Percentiles rank a stretch among this genome's conserved stretches.
Evolutionary conservation across 1,140 invertebrate genomes (phyloP).

Genomic region (Halictus rubicundus): DNA sequence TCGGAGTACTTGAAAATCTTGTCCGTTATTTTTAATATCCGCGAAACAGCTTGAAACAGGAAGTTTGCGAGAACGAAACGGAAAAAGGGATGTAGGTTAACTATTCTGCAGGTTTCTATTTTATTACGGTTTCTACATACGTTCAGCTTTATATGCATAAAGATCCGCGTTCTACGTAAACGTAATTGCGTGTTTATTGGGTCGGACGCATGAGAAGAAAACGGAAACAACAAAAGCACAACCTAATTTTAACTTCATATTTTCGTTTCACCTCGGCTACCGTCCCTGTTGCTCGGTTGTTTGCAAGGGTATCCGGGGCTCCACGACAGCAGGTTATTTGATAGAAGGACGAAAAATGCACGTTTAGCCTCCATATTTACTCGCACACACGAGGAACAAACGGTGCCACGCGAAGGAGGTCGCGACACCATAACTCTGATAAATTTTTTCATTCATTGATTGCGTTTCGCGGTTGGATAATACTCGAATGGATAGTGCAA

Average conservation of each 20-base stretch:
- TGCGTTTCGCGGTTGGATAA: conserved; percentile 7
- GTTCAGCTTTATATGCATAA: no score
- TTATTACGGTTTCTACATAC: no score
- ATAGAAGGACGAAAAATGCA: conserved; percentile 35
- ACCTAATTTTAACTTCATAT: conserved; percentile 9
- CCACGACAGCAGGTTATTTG: conserved; percentile 18
- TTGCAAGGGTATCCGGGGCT: conserved; percentile 44
- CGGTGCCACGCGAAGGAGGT: conserved; percentile 30
- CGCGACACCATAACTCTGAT: conserved; percentile 40
- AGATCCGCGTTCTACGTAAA: no score
- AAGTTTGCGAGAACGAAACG: no score
- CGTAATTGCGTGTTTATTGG: no score
- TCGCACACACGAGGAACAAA: conserved; percentile 16
- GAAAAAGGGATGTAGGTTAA: no score
- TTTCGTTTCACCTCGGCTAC: conserved; percentile 2
- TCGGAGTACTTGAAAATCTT: no score
- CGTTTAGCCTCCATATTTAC: not conserved
- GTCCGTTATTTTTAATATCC: no score
- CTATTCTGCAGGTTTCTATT: no score
- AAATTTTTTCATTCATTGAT: conserved; percentile 27
- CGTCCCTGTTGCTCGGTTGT: not conserved
- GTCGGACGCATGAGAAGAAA: no score
- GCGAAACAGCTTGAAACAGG: no score
- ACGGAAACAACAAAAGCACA: no score
- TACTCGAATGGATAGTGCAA: not conserved